Evolutionary conservation across 2,797 vertebrate genomes (phyloP).

Genomic region (Furcifer pardalis): DNA sequence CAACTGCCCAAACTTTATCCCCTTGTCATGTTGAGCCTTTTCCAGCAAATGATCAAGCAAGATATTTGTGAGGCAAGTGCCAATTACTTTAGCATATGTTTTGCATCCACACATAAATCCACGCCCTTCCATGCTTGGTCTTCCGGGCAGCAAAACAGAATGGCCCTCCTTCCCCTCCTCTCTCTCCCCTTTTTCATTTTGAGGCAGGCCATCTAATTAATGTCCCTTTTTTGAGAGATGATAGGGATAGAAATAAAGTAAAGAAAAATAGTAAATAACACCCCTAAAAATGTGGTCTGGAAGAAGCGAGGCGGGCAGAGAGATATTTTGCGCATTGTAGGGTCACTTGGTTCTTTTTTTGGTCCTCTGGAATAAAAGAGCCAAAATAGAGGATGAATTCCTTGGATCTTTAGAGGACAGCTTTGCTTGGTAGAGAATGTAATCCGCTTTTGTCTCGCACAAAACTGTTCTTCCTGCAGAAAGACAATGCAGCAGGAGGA

Average conservation of each 20-base stretch:
- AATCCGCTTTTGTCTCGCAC: neutral
- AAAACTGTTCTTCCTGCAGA: neutral
- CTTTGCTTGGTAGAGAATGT: neutral
- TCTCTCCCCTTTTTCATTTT: fast-evolving
- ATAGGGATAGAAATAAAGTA: no score
- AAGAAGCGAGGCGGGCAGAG: neutral
- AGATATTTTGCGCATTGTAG: no score
- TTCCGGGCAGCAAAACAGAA: neutral
- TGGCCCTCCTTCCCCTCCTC: fast-evolving
- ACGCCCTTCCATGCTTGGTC: neutral
- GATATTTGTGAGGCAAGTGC: neutral
- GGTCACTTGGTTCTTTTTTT: neutral
- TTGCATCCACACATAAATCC: constrained; percentile 16
- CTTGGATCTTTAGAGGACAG: no score
- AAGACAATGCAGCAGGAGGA: neutral
- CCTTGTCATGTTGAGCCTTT: neutral
- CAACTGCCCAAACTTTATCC: neutral
- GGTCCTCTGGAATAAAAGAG: neutral
- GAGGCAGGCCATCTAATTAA: constrained; percentile 31
- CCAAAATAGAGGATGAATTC: no score
- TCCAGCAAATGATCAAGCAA: constrained; percentile 12
- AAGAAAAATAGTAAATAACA: no score
- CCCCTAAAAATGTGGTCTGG: neutral
- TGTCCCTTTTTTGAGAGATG: neutral
- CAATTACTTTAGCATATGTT: neutral